phyloP scores from a whole-genome alignment of 2,888 invertebrate species.

The Agrochola lota region DNA sequence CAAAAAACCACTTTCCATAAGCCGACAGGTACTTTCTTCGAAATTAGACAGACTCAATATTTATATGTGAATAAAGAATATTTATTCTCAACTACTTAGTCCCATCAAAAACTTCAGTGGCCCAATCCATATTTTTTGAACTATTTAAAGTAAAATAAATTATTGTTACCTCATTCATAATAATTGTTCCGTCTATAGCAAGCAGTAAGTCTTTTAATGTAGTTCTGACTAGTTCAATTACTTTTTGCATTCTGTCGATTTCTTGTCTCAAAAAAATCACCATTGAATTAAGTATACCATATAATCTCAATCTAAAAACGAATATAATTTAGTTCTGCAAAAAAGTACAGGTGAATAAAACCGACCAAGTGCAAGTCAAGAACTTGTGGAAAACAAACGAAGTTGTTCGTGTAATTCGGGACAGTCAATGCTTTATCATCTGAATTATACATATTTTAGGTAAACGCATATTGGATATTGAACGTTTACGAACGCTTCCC shows the following conservation, averaged over 20 bases:
- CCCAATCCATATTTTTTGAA: neutral
- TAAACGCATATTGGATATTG: neutral
- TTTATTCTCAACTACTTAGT: no score
- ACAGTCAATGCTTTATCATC: neutral
- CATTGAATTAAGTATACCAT: slow-evolving; percentile 93
- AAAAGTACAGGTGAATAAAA: neutral
- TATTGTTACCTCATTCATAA: slow-evolving; percentile 95
- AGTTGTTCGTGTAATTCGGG: neutral
- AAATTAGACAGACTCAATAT: no score
- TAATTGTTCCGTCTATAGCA: slow-evolving; percentile 97
- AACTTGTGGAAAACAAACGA: neutral
- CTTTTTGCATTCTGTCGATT: slow-evolving; percentile 96
- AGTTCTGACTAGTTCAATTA: slow-evolving; percentile 91
- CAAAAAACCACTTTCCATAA: neutral
- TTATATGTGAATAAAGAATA: neutral
- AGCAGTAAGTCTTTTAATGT: slow-evolving; percentile 94
- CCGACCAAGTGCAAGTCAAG: neutral
- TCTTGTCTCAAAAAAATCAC: slow-evolving; percentile 97
- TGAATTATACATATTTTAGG: neutral
- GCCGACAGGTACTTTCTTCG: neutral
- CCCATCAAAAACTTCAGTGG: neutral
- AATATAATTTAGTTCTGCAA: neutral
- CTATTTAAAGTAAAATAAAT: neutral
- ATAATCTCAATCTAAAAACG: slow-evolving; percentile 89
- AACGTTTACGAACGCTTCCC: neutral